These are phyloP conservation scores for Anoplophora glabripennis DNA, from an alignment of 1,140 invertebrate genomes.

Conservation along the genomic window DNA sequence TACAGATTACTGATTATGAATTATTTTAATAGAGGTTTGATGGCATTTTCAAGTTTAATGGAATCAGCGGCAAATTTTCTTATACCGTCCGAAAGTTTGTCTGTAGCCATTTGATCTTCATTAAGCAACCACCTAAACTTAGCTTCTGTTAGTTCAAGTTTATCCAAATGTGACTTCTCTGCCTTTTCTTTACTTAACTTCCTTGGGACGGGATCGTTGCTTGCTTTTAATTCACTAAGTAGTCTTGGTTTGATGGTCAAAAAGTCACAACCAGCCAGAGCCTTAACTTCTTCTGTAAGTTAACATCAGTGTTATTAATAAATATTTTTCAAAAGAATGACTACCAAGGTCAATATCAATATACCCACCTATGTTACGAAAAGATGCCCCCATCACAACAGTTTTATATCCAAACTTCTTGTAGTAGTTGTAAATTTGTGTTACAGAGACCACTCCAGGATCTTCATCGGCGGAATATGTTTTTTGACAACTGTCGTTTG, in stretches of 20 bases:
- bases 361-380: constrained; percentile 78
- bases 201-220: constrained; percentile 58
- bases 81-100: constrained; percentile 96
- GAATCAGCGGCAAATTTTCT: constrained; percentile 95
- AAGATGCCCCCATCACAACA: constrained; percentile 98
- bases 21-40: constrained; percentile 14
- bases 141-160: constrained; percentile 75
- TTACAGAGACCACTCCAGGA: constrained; percentile 93
- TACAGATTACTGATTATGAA: background rate
- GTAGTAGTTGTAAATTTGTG: constrained; percentile 97
- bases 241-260: constrained; percentile 94
- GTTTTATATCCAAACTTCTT: constrained; percentile 98
- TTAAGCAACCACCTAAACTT: constrained; percentile 93
- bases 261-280: constrained; percentile 94
- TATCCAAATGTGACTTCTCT: constrained; percentile 68
- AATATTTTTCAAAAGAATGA: constrained; percentile 10
- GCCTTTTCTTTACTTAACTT: constrained; percentile 49
- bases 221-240: constrained; percentile 77
- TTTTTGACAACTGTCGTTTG: constrained; percentile 79
- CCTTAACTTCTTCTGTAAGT: constrained; percentile 78
- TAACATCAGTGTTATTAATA: background rate
- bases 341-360: background rate
- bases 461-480: constrained; percentile 81
- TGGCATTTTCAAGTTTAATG: constrained; percentile 75
- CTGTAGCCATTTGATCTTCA: constrained; percentile 97